Evolutionary conservation across 2,113 vertebrate genomes (phyloP).

Genomic region (Misgurnus anguillicaudatus): DNA sequence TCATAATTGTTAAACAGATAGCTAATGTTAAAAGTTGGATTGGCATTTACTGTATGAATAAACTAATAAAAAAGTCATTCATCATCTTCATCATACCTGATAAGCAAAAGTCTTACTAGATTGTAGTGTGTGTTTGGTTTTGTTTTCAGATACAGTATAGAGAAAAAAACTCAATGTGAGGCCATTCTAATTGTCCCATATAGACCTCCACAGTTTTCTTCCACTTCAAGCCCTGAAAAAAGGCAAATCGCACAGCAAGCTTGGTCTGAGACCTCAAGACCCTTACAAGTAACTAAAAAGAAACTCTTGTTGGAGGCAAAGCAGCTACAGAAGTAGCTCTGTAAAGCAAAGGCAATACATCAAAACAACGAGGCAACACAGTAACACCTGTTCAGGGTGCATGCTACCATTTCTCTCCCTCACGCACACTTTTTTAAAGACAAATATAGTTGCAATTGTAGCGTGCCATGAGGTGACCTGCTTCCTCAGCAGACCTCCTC

Average conservation of each 20-base stretch:
- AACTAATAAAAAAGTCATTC: no score
- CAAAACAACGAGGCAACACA: slow-evolving; percentile 55
- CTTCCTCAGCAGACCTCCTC: slow-evolving; percentile 52
- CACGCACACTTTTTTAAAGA: slow-evolving; percentile 30
- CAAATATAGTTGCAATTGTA: slow-evolving; percentile 47
- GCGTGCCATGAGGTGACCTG: slow-evolving; percentile 55
- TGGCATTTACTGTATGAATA: no score
- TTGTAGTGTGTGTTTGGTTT: no score
- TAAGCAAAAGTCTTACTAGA: no score
- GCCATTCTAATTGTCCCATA: no score
- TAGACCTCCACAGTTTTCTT: not conserved
- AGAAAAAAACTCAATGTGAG: no score
- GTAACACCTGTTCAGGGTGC: slow-evolving; percentile 56
- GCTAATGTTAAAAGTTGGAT: no score
- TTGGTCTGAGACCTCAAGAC: slow-evolving; percentile 14
- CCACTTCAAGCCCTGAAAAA: not conserved
- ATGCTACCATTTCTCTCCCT: slow-evolving; percentile 24
- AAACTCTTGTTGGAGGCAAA: slow-evolving; percentile 27
- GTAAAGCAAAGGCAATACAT: slow-evolving; percentile 49
- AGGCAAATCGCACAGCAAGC: slow-evolving; percentile 13
- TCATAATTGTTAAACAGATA: no score
- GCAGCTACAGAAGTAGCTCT: slow-evolving; percentile 34
- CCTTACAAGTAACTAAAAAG: slow-evolving; percentile 43
- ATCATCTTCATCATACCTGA: no score
- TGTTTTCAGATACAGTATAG: no score